phyloP scores from a whole-genome alignment of 2,797 vertebrate species.

The Taenioides sp. region DNA sequence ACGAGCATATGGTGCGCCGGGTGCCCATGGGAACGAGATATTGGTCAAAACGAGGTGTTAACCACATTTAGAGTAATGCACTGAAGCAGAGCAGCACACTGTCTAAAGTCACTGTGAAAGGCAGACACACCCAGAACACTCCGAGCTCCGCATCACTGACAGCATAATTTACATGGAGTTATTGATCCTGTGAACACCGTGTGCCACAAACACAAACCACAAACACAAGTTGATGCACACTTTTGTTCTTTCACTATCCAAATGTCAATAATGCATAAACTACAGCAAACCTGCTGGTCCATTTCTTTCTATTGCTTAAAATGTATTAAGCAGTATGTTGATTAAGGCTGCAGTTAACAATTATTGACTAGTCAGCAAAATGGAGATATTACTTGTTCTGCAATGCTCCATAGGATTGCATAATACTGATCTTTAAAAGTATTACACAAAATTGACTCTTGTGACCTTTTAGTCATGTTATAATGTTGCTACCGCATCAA shows the following conservation, averaged over 20 bases:
- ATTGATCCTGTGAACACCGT: not conserved
- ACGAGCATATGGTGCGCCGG: slow-evolving; percentile 21
- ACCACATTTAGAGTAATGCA: slow-evolving; percentile 58
- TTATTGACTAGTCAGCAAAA: not conserved
- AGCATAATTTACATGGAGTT: not conserved
- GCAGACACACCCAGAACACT: slow-evolving; percentile 53
- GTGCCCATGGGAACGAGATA: slow-evolving; percentile 47
- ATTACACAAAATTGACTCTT: too few relatives aligned
- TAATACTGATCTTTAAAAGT: too few relatives aligned
- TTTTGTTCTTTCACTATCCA: not conserved
- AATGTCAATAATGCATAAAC: not conserved
- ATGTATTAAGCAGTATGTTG: not conserved
- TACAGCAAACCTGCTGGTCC: not conserved
- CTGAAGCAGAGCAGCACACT: slow-evolving; percentile 48
- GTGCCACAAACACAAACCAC: not conserved
- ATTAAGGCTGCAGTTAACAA: not conserved
- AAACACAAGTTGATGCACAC: not conserved
- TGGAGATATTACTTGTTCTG: too few relatives aligned
- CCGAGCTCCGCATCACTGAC: slow-evolving; percentile 19
- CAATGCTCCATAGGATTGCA: too few relatives aligned
- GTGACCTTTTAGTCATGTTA: too few relatives aligned
- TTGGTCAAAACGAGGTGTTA: slow-evolving; percentile 66
- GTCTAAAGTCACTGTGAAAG: slow-evolving; percentile 31
- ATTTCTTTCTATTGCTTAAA: not conserved
- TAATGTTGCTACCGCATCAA: too few relatives aligned